Base-by-base conservation (phyloP, 2,888 invertebrate genomes). In the Nemotelus pantherinus region DNA sequence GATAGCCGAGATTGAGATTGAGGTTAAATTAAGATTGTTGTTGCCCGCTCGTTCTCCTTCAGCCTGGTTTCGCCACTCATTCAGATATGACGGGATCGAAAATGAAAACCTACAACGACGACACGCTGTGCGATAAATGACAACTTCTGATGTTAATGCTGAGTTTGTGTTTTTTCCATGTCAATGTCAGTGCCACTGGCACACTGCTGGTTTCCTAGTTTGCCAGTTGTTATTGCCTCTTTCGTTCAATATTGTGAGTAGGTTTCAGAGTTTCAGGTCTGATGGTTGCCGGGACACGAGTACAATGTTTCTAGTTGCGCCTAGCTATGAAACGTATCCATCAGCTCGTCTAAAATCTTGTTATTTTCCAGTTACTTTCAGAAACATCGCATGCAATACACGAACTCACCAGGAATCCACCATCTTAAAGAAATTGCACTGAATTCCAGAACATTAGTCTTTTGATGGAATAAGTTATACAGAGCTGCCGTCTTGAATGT, bases 101-200 rank as follows among this genome's bases (percentile, higher is more conserved):
- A 60, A 74, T 74, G 48, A 63, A 63, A 63, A 39, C 60, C 58
- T 47, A 58, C 47, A 47, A 43, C 45, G 48, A 48, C 10, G 41
- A 50, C 74, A 47, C 63, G 74, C 74, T 74, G 74, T 47, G 74
- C 45, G 48, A 74, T 74, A 74, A 74, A 74, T 74, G 74, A 74
- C 60, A 48, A 74, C 25, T 74, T 74, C 63, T 63, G 63, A 74
- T 74, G 74, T 57, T 63, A 63, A 48, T 50, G 74, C 53, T 9
- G 72, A 39, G 45, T 44, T 74, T 67, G 47, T n/a, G 55, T 10
- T 48, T 74, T 72, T 72, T 74, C 25, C 74, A 63, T 74, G 74
- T 74, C 74, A 74, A 74, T 74, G 74, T 74, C 74, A 74, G 48
- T 74, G 74, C 74, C 74, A 58, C 39, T 41, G 7, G 7, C 58